Evolutionary conservation across 2,113 vertebrate species (phyloP).

Genomic region (Anguilla japonica): DNA sequence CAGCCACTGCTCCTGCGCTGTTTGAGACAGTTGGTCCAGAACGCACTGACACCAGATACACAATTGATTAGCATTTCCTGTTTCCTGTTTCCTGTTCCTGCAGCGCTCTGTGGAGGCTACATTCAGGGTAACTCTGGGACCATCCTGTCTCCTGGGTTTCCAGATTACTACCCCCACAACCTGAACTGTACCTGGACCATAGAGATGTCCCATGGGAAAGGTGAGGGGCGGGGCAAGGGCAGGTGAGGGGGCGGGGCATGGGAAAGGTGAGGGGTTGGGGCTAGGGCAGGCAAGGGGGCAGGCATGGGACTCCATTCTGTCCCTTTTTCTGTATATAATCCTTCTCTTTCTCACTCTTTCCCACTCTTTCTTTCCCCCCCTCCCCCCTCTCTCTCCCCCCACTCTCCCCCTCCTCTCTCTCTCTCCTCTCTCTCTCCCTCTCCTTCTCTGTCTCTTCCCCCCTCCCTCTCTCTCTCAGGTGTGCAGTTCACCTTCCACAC

Average conservation of each 20-base stretch:
- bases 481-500: constrained; percentile 75
- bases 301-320: neutral
- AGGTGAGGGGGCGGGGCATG: too few relatives aligned
- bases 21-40: neutral
- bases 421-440: neutral
- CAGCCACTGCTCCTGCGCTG: too few relatives aligned
- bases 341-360: constrained; percentile 62
- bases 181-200: constrained; percentile 92
- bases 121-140: constrained; percentile 85
- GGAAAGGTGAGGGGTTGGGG: too few relatives aligned
- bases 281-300: too few relatives aligned
- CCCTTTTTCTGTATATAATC: neutral
- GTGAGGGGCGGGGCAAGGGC: constrained; percentile 38
- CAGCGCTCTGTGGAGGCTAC: constrained; percentile 95
- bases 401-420: too few relatives aligned
- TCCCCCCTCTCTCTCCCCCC: too few relatives aligned
- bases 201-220: constrained; percentile 75
- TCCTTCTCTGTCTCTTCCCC: neutral
- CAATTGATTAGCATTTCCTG: neutral
- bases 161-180: constrained; percentile 94
- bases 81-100: constrained; percentile 34
- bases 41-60: too few relatives aligned
- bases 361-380: constrained; percentile 20
- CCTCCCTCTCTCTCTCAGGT: constrained; percentile 48
- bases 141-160: constrained; percentile 93